phyloP scores from a whole-genome alignment of 2,888 invertebrate genomes.

The Eumacrocentrus americanus region DNA sequence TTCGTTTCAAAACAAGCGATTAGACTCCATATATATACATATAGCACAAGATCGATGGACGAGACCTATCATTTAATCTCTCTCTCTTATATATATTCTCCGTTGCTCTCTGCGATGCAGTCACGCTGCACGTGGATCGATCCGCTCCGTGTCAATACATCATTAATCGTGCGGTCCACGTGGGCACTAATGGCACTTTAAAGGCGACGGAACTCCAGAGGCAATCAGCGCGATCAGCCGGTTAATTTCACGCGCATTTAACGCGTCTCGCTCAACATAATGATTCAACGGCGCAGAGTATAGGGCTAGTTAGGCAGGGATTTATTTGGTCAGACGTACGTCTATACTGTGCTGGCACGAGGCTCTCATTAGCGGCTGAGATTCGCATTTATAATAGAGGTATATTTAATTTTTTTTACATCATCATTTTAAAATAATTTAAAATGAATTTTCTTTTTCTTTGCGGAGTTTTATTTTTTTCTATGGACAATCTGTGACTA shows the following conservation, averaged over 20 bases:
- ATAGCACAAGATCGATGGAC: neutral
- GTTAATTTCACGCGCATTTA: constrained; percentile 61
- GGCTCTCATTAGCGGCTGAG: constrained; percentile 48
- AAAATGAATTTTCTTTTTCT: neutral
- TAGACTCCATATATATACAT: neutral
- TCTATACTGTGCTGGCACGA: constrained; percentile 48
- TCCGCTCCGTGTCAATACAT: constrained; percentile 38
- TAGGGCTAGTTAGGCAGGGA: constrained; percentile 51
- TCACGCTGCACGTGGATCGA: constrained; percentile 23
- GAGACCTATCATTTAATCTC: neutral
- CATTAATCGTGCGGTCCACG: constrained; percentile 47
- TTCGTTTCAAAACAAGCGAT: neutral
- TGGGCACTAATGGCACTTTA: constrained; percentile 48
- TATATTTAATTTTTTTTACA: neutral
- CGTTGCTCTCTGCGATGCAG: too few relatives aligned
- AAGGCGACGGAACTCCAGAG: constrained; percentile 45
- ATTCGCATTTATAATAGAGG: too few relatives aligned
- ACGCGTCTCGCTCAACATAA: constrained; percentile 54
- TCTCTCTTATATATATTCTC: too few relatives aligned
- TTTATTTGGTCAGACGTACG: constrained; percentile 44
- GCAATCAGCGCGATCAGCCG: constrained; percentile 48
- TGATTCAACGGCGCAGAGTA: constrained; percentile 52
- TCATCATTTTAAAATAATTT: neutral
- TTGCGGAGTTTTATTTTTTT: too few relatives aligned
- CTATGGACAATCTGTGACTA: too few relatives aligned